Conservation (phyloP, 2,113 vertebrate species). For the Mola mola region DNA sequence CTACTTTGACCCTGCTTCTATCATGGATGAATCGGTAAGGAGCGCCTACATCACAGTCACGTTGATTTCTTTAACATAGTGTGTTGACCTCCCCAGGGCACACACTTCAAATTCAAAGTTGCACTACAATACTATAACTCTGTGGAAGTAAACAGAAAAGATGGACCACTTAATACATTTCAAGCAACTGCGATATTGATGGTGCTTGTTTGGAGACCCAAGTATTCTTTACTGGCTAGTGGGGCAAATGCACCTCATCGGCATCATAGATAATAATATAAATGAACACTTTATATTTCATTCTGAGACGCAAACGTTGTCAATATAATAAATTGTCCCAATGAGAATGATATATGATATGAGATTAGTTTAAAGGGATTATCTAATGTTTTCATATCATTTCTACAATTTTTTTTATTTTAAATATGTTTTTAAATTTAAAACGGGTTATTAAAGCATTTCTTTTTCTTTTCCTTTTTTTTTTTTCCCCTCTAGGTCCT, state of each 20-base stretch:
- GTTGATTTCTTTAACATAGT: not conserved
- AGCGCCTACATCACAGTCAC: not conserved
- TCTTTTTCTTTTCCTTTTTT: conserved; percentile 56
- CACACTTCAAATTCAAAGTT: not conserved
- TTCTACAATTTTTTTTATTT: not conserved
- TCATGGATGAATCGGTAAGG: conserved; percentile 99
- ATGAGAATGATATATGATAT: too few species aligned
- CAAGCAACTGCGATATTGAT: too few species aligned
- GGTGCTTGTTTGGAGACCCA: not conserved
- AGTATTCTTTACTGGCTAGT: not conserved
- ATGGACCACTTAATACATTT: conserved; percentile 4
- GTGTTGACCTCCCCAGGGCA: too few species aligned
- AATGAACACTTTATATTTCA: too few species aligned
- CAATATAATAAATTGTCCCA: not conserved
- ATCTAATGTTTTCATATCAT: not conserved
- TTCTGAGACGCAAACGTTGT: not conserved
- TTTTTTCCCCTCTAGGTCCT: conserved; percentile 89
- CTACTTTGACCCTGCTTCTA: conserved; percentile 99
- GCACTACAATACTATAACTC: not conserved
- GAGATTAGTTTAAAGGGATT: too few species aligned
- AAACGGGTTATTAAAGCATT: conserved; percentile 44
- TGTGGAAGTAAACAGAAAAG: not conserved
- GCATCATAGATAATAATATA: not conserved
- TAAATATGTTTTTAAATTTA: not conserved
- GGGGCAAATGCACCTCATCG: not conserved